Evolutionary conservation across 2,888 invertebrate species (phyloP).

Genomic region (Prenolepis imparis): DNA sequence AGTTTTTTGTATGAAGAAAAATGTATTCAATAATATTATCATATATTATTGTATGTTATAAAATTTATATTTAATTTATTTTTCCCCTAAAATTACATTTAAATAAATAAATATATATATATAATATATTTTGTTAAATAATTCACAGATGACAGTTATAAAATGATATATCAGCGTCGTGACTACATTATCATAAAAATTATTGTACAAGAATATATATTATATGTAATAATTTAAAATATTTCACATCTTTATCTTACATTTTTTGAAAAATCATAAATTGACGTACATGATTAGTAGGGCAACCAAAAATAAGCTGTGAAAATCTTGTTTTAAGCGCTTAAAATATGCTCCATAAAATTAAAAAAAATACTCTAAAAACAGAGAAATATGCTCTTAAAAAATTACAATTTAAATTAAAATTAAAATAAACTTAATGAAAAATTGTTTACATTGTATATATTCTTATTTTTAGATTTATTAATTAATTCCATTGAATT

Average conservation of each 20-base stretch:
- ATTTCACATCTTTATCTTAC: constrained; percentile 1
- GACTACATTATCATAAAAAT: background rate
- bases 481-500: no score
- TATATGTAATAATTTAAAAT: constrained; percentile 9
- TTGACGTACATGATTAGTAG: background rate
- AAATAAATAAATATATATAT: no score
- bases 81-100: background rate
- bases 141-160: background rate
- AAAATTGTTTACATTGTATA: no score
- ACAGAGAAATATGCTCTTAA: no score
- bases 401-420: no score
- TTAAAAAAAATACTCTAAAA: no score
- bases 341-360: no score
- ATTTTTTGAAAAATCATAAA: background rate
- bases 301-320: no score
- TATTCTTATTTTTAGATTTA: no score
- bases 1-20: background rate
- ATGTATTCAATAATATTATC: background rate
- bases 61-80: background rate
- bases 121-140: background rate
- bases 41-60: background rate
- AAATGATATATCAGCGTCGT: background rate
- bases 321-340: no score
- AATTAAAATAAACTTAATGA: no score
- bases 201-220: background rate